Conservation (phyloP, 2,888 invertebrate genomes). For the Drosophila vallismaia region DNA sequence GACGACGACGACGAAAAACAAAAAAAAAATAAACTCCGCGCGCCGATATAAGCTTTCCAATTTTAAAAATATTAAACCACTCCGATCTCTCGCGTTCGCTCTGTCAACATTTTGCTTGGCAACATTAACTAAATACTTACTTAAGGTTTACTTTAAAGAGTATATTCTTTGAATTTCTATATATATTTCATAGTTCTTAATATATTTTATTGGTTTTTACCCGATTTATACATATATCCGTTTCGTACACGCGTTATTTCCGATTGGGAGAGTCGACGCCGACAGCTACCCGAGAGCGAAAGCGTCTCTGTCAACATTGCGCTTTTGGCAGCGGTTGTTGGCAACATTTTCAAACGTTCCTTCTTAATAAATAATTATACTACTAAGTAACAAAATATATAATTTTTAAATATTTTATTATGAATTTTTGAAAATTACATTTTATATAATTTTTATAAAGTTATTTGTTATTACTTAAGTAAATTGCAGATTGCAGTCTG, state of each 20-base stretch:
- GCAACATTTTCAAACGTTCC: not conserved
- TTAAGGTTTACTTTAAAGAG: no score
- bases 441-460: not conserved
- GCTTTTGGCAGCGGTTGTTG: not conserved
- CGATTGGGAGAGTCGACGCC: no score
- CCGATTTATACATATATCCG: no score
- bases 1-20: conserved; percentile 6
- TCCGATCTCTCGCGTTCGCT: not conserved
- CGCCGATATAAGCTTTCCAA: conserved; percentile 21
- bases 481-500: not conserved
- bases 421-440: not conserved
- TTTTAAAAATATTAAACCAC: not conserved
- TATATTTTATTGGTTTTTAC: no score
- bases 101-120: conserved; percentile 10
- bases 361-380: not conserved
- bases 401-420: not conserved
- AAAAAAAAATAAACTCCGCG: conserved; percentile 38
- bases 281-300: no score
- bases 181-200: no score
- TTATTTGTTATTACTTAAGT: not conserved
- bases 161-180: no score
- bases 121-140: no score
- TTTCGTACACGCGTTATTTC: no score
- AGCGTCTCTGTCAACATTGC: conserved; percentile 12
- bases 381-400: not conserved